phyloP scores from a whole-genome alignment of 2,113 vertebrate genomes.

The Orycteropus afer region DNA sequence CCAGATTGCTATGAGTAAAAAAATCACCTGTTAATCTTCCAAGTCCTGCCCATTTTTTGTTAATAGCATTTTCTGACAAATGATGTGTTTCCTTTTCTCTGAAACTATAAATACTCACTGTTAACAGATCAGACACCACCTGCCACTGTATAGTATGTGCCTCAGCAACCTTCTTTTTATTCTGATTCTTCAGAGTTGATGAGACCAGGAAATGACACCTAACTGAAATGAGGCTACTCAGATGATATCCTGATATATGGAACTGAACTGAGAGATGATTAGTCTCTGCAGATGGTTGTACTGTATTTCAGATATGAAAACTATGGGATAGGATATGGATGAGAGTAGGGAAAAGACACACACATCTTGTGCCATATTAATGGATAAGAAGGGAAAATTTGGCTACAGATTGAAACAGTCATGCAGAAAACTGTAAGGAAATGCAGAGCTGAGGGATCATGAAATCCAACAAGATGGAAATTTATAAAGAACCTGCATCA shows the following conservation, averaged over 20 bases:
- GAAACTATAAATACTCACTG: neutral
- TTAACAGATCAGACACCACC: neutral
- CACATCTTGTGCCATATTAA: neutral
- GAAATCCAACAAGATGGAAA: neutral
- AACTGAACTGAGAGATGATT: neutral
- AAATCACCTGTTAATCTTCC: slow-evolving; percentile 42
- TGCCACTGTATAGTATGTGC: neutral
- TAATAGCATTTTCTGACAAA: slow-evolving; percentile 5
- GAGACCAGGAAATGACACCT: neutral
- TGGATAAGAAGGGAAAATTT: neutral
- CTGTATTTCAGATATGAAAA: neutral
- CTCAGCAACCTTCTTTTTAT: neutral
- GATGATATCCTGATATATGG: neutral
- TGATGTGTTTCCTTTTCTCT: neutral
- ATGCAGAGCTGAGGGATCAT: neutral
- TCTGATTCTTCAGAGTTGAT: neutral
- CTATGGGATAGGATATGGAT: neutral
- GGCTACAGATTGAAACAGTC: neutral
- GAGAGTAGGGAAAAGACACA: fast-evolving
- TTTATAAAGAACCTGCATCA: neutral
- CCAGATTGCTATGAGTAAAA: neutral
- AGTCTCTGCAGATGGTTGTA: neutral
- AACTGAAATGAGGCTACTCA: neutral
- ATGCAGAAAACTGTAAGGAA: neutral
- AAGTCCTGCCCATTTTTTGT: neutral